Percentiles rank a stretch among this genome's conserved stretches.
These are phyloP conservation scores for Hoplostethus atlanticus DNA, from an alignment of 2,797 vertebrate genomes.

Conservation along the genomic window DNA sequence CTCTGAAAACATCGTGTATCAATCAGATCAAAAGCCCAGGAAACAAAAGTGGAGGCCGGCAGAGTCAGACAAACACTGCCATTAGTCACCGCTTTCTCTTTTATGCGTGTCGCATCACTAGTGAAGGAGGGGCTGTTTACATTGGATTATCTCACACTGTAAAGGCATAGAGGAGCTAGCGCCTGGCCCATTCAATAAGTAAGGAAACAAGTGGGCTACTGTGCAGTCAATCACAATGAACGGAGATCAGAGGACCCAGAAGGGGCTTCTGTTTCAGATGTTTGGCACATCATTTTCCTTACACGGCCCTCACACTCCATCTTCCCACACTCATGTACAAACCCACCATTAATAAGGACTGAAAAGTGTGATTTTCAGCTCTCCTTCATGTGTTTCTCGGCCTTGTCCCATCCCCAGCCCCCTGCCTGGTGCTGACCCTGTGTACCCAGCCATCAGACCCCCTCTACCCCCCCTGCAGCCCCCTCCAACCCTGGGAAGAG, in stretches of 20 bases:
- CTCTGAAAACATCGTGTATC: slow-evolving; percentile 79
- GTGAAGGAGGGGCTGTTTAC: slow-evolving; percentile 76
- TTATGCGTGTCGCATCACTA: slow-evolving; percentile 61
- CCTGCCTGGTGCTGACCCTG: slow-evolving; percentile 80
- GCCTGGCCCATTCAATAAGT: slow-evolving; percentile 69
- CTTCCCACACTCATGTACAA: slow-evolving; percentile 80
- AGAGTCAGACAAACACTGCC: slow-evolving; percentile 80
- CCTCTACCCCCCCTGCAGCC: slow-evolving; percentile 53
- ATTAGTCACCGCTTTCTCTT: slow-evolving; percentile 81
- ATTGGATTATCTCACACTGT: slow-evolving; percentile 74
- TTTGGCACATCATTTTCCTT: slow-evolving; percentile 70
- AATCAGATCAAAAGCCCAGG: slow-evolving; percentile 80
- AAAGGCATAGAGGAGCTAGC: slow-evolving; percentile 73
- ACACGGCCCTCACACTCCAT: slow-evolving; percentile 46
- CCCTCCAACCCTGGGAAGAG: slow-evolving; percentile 79
- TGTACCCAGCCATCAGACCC: slow-evolving; percentile 75
- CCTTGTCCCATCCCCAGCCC: slow-evolving; percentile 73
- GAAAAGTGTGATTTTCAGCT: slow-evolving; percentile 75
- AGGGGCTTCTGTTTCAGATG: slow-evolving; percentile 66
- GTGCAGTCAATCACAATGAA: slow-evolving; percentile 76
- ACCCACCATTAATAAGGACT: slow-evolving; percentile 73
- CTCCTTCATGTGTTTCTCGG: slow-evolving; percentile 62
- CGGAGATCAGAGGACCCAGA: slow-evolving; percentile 74
- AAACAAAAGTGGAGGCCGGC: slow-evolving; percentile 81
- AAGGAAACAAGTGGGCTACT: slow-evolving; percentile 69